Evolutionary conservation across 2,797 vertebrate species (phyloP).

Genomic region (Neopelma chrysocephalum): DNA sequence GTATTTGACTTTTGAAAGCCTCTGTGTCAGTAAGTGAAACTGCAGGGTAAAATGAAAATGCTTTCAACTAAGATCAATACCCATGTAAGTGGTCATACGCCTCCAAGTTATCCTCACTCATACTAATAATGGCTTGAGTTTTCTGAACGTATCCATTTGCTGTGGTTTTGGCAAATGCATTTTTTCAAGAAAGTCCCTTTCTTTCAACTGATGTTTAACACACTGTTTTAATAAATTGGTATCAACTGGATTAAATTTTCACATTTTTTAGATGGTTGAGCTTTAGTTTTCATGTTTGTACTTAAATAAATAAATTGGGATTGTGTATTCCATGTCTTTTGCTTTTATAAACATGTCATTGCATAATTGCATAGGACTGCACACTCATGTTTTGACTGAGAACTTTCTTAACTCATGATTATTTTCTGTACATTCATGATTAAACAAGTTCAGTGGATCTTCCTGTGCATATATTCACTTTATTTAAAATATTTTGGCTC

Average conservation of each 20-base stretch:
- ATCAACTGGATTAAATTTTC: neutral
- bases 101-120: neutral
- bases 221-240: neutral
- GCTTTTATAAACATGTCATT: neutral
- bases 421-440: neutral
- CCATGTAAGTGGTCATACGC: neutral
- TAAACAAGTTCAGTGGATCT: neutral
- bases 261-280: neutral
- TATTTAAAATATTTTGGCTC: neutral
- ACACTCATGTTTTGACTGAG: neutral
- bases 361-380: neutral
- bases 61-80: neutral
- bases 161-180: neutral
- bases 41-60: neutral
- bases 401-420: neutral
- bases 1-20: neutral
- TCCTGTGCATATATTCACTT: neutral
- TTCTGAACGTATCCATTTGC: neutral
- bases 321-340: neutral
- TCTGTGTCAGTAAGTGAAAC: neutral
- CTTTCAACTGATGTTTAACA: neutral
- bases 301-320: neutral
- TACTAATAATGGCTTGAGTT: neutral
- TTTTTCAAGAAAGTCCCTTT: neutral
- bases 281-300: neutral